These are phyloP conservation scores for Rhinogobius similis DNA, from an alignment of 2,113 vertebrate genomes.

Conservation along the genomic window DNA sequence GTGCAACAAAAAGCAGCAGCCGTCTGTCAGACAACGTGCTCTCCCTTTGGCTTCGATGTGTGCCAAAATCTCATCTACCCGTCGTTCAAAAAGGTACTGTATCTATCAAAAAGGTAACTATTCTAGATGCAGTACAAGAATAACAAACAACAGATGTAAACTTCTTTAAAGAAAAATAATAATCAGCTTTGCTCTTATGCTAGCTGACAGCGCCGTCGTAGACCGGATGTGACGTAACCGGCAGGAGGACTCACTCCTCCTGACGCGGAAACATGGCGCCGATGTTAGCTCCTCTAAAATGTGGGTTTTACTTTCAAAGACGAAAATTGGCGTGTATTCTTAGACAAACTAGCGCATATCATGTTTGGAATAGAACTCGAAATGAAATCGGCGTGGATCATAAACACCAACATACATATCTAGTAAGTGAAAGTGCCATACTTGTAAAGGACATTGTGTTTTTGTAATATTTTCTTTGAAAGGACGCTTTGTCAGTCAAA, in stretches of 20 bases:
- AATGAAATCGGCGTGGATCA: background rate
- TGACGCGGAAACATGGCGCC: constrained; percentile 75
- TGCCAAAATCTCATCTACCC: constrained; percentile 2
- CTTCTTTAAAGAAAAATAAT: background rate
- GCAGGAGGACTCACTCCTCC: constrained; percentile 23
- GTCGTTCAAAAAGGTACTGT: too few species aligned
- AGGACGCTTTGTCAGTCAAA: constrained; percentile 33
- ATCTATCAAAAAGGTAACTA: background rate
- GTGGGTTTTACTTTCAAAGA: constrained; percentile 69
- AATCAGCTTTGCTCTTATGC: background rate
- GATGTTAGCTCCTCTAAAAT: constrained; percentile 67
- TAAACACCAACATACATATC: constrained; percentile 33
- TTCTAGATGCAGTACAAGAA: background rate
- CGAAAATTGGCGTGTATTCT: constrained; percentile 67
- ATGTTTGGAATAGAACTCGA: constrained; percentile 51
- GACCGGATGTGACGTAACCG: constrained; percentile 58
- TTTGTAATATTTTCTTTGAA: constrained; percentile 30
- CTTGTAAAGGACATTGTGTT: constrained; percentile 41
- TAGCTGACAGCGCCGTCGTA: constrained; percentile 31
- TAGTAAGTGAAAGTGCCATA: constrained; percentile 38
- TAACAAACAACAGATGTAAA: background rate
- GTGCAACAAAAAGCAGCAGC: constrained; percentile 36
- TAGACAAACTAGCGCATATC: constrained; percentile 64
- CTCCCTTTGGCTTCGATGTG: constrained; percentile 24
- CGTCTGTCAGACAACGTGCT: constrained; percentile 50